Evolutionary conservation across 1,140 invertebrate species (phyloP).

Genomic region (Belonocnema kinseyi): DNA sequence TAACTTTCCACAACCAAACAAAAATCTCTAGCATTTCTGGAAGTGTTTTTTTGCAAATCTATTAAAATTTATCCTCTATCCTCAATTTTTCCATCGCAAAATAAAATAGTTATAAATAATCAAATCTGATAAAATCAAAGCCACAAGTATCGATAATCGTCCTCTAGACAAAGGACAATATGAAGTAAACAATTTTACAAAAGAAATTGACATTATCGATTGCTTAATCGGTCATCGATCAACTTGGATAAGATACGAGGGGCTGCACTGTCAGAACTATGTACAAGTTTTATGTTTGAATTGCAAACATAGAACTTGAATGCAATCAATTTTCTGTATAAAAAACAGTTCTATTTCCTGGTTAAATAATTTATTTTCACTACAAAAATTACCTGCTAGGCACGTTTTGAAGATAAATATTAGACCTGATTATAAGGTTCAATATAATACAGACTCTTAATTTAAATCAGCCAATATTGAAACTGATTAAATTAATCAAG

Average conservation of each 20-base stretch:
- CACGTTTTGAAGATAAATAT: no score
- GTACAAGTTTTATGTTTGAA: background rate
- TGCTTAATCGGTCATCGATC: slow-evolving; percentile 3
- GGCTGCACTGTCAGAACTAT: background rate
- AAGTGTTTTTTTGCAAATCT: no score
- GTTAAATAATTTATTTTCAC: no score
- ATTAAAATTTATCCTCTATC: background rate
- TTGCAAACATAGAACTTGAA: background rate
- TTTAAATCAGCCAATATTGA: no score
- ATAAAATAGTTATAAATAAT: slow-evolving; percentile 14
- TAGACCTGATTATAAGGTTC: no score
- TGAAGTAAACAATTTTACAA: slow-evolving; percentile 32
- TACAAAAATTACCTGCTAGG: no score
- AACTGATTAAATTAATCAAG: no score
- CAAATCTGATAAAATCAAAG: background rate
- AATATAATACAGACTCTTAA: no score
- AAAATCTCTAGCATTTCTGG: no score
- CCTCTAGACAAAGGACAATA: background rate
- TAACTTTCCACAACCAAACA: no score
- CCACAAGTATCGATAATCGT: background rate
- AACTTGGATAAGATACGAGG: slow-evolving; percentile 4
- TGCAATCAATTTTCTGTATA: background rate
- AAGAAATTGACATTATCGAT: slow-evolving; percentile 25
- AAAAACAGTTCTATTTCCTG: background rate
- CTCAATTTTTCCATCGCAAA: slow-evolving; percentile 18